These are phyloP conservation scores for Cyphomyrmex costatus DNA, from an alignment of 1,140 invertebrate species.

Conservation along the genomic window DNA sequence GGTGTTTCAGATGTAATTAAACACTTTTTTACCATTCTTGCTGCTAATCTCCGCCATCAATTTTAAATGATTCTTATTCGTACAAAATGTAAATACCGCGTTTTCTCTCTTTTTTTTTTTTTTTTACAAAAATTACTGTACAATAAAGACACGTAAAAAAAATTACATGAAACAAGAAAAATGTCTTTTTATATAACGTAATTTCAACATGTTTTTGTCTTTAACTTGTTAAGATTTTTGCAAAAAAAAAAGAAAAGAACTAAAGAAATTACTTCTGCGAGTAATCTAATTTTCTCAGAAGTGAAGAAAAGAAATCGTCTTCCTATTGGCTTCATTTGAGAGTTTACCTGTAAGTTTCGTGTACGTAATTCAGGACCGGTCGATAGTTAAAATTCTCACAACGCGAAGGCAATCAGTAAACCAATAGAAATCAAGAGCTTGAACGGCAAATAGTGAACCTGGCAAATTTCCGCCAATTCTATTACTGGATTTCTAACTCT, in stretches of 20 bases:
- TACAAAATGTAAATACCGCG: not conserved
- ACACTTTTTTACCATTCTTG: constrained; percentile 25
- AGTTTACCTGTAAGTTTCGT: constrained; percentile 23
- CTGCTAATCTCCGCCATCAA: constrained; percentile 47
- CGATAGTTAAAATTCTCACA: constrained; percentile 70
- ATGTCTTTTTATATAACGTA: not conserved
- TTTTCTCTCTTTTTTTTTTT: not conserved
- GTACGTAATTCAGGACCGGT: constrained; percentile 5
- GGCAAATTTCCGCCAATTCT: constrained; percentile 67
- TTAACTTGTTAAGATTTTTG: constrained; percentile 21
- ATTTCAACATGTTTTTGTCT: constrained; percentile 1
- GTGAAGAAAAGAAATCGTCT: constrained; percentile 25
- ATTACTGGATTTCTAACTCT: constrained; percentile 67
- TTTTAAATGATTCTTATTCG: constrained; percentile 40
- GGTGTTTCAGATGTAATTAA: constrained; percentile 38
- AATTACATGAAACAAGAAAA: not conserved
- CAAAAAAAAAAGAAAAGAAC: not conserved
- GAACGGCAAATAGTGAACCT: constrained; percentile 66
- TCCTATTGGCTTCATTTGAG: not conserved
- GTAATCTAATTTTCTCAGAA: constrained; percentile 44
- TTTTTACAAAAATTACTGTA: not conserved
- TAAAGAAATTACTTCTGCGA: constrained; percentile 14
- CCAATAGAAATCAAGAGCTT: constrained; percentile 77
- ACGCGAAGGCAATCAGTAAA: constrained; percentile 61
- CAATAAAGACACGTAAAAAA: no score